Percentiles rank a stretch among this genome's conserved stretches.
Conservation (phyloP, 2,888 invertebrate genomes). For the Amblyjoppa proteus region DNA sequence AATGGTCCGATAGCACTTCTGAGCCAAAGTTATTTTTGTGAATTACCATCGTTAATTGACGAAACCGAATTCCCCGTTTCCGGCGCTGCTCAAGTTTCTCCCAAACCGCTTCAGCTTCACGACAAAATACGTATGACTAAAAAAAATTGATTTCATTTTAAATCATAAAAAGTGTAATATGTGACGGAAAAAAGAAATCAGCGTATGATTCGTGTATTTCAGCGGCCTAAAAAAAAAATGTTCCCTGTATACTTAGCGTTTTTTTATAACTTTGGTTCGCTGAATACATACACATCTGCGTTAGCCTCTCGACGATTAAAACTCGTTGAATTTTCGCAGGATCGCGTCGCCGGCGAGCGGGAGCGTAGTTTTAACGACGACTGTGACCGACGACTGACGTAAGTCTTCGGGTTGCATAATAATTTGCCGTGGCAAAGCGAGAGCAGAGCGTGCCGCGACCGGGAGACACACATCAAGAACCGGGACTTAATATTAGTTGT, state of each 20-base stretch:
- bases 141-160: background rate
- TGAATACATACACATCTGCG: background rate
- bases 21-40: too few species aligned
- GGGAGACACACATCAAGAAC: conserved; percentile 37
- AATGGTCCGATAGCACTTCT: background rate
- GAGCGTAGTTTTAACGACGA: conserved; percentile 47
- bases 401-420: conserved; percentile 41
- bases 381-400: conserved; percentile 43
- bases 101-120: background rate
- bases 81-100: too few species aligned
- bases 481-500: conserved; percentile 56
- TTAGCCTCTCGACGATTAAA: conserved; percentile 23
- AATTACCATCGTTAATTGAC: too few species aligned
- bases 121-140: background rate
- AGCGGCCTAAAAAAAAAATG: background rate
- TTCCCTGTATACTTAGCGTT: background rate
- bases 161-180: background rate
- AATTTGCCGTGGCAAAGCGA: conserved; percentile 17
- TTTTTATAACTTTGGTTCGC: background rate
- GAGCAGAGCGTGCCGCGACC: conserved; percentile 15
- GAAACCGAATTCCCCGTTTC: too few species aligned
- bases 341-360: conserved; percentile 11
- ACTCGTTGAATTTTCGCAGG: conserved; percentile 2
- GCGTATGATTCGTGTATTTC: background rate
- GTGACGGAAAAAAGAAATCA: background rate